A percentile compares a stretch with the other conserved stretches of the same genome.
phyloP scores from a whole-genome alignment of 2,113 vertebrate species.

The Platycercus adscitus region DNA sequence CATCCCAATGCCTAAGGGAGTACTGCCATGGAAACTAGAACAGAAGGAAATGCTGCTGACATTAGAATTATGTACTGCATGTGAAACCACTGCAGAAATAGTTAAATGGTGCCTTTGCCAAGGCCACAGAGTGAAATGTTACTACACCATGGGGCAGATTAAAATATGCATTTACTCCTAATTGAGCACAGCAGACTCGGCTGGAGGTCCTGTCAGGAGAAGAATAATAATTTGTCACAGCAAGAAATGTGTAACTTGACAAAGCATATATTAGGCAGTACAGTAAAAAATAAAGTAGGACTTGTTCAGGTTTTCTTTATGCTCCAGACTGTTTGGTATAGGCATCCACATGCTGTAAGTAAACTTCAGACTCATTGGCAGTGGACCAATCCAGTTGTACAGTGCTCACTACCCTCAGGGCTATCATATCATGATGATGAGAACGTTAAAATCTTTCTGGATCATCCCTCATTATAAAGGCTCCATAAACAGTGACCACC shows the following conservation, averaged over 20 bases:
- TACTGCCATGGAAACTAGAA: constrained; percentile 56
- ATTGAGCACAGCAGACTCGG: constrained; percentile 81
- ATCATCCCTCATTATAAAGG: not conserved
- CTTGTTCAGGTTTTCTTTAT: constrained; percentile 34
- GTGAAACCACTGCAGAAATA: constrained; percentile 66
- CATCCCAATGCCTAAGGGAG: constrained; percentile 64
- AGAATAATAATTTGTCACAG: constrained; percentile 80
- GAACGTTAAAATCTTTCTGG: not conserved
- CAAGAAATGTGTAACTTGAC: constrained; percentile 63
- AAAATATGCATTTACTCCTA: constrained; percentile 83
- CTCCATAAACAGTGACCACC: not conserved
- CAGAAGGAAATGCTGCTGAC: constrained; percentile 63
- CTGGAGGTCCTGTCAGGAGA: constrained; percentile 78
- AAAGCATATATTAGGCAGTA: constrained; percentile 68
- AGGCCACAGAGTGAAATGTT: constrained; percentile 77
- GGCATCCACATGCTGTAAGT: not conserved
- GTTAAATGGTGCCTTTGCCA: constrained; percentile 79
- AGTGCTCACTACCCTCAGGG: not conserved
- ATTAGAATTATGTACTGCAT: constrained; percentile 55
- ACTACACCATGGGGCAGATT: constrained; percentile 79
- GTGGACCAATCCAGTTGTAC: not conserved
- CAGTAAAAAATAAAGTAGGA: constrained; percentile 51
- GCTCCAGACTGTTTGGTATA: not conserved
- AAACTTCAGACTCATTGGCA: not conserved
- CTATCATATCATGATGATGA: not conserved